Evolutionary conservation across 2,888 invertebrate genomes (phyloP).

Genomic region (Uloborus plumipes): DNA sequence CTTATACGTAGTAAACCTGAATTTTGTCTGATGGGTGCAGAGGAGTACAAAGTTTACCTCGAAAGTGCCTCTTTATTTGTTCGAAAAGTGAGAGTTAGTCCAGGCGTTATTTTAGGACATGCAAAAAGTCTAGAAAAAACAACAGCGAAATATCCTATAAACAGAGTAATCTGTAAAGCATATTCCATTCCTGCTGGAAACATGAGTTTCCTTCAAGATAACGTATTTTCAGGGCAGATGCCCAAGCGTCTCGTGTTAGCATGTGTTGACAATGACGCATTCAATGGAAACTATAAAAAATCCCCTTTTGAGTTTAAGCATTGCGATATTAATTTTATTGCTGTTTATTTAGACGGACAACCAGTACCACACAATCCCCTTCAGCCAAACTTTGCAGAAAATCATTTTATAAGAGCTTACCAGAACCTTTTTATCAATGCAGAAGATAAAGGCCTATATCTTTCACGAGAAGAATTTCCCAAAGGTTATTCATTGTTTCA

Average conservation of each 20-base stretch:
- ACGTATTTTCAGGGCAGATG: slow-evolving; percentile 10
- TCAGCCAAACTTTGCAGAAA: background rate
- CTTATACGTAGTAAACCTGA: slow-evolving; percentile 25
- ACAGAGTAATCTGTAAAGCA: slow-evolving; percentile 7
- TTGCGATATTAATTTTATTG: slow-evolving; percentile 10
- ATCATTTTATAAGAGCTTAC: background rate
- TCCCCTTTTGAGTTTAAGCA: slow-evolving; percentile 10
- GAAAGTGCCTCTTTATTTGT: background rate
- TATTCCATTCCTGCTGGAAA: slow-evolving; percentile 3
- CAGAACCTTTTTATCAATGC: slow-evolving; percentile 1
- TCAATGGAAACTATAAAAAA: slow-evolving; percentile 15
- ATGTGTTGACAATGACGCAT: slow-evolving; percentile 17
- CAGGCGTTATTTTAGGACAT: background rate
- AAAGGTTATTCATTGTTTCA: slow-evolving; percentile 2
- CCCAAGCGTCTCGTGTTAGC: background rate
- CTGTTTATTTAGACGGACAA: slow-evolving; percentile 7
- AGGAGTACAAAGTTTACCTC: background rate
- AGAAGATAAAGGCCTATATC: background rate
- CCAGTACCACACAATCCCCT: slow-evolving; percentile 5
- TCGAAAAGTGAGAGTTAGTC: slow-evolving; percentile 10
- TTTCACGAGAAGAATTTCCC: slow-evolving; percentile 6
- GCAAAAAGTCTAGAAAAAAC: slow-evolving; percentile 14
- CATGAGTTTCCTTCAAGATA: slow-evolving; percentile 11
- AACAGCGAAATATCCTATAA: slow-evolving; percentile 11
- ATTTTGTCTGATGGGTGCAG: slow-evolving; percentile 11